These are phyloP conservation scores for Atrina japonica DNA, from an alignment of 2,888 invertebrate species.

Conservation along the genomic window DNA sequence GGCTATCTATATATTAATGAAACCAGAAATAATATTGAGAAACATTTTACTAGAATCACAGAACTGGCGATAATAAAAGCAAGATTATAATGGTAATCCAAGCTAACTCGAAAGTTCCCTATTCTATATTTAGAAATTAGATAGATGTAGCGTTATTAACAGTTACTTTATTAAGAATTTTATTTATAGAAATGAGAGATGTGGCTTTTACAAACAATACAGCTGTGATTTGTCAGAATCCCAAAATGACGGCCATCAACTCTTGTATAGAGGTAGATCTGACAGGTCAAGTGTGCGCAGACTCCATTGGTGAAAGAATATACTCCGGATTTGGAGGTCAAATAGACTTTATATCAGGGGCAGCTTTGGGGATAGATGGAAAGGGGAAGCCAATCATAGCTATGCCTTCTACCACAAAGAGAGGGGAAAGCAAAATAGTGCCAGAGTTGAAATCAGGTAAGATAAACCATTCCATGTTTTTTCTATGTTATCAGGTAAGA, in stretches of 20 bases:
- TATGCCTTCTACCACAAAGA: conserved; percentile 89
- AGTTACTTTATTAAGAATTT: no score
- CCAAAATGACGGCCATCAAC: conserved; percentile 97
- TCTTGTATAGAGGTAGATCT: conserved; percentile 97
- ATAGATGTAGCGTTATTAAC: no score
- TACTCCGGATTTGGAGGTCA: conserved; percentile 95
- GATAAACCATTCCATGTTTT: no score
- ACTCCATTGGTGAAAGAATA: conserved; percentile 92
- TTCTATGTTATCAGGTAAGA: no score
- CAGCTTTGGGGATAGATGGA: conserved; percentile 92
- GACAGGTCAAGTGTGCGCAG: conserved; percentile 95
- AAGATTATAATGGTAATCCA: no score
- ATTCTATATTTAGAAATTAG: no score
- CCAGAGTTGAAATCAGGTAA: conserved; percentile 90
- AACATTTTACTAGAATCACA: no score
- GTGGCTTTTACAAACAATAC: conserved; percentile 95
- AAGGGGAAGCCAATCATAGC: conserved; percentile 95
- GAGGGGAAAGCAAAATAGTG: conserved; percentile 91
- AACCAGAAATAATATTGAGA: no score
- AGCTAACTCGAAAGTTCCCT: no score
- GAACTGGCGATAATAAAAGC: no score
- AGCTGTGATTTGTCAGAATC: conserved; percentile 90
- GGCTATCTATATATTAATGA: no score
- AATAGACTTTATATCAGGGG: conserved; percentile 95
- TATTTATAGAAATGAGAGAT: conserved; percentile 91